Conservation (phyloP, 2,797 vertebrate genomes). For the Pteronotus mesoamericanus region DNA sequence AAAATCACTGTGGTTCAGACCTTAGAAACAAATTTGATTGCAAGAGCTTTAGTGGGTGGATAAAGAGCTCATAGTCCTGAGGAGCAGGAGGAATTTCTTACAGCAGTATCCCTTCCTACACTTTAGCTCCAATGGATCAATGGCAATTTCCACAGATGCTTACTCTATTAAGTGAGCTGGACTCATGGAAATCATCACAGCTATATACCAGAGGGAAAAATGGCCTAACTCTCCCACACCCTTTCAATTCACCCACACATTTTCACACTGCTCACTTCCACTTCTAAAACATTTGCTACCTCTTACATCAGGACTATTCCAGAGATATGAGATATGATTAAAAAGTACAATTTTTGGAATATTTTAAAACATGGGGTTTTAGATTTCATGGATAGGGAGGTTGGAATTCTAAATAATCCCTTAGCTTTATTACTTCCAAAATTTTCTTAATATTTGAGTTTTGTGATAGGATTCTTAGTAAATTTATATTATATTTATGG, state of each 20-base stretch:
- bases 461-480: background rate
- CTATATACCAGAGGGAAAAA: background rate
- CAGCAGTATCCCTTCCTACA: background rate
- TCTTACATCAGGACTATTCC: background rate
- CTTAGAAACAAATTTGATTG: background rate
- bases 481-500: background rate
- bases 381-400: background rate
- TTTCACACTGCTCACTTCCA: background rate
- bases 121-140: background rate
- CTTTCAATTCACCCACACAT: background rate
- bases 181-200: background rate
- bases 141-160: background rate
- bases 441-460: background rate
- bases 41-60: background rate
- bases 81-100: background rate
- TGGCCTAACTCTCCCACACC: background rate
- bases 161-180: background rate
- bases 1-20: background rate
- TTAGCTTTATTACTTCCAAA: background rate
- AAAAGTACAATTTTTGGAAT: background rate
- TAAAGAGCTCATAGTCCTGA: background rate
- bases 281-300: background rate
- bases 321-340: background rate
- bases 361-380: background rate
- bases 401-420: background rate